Evolutionary conservation across 2,113 vertebrate species (phyloP).

Genomic region (Ceyx margarethae): DNA sequence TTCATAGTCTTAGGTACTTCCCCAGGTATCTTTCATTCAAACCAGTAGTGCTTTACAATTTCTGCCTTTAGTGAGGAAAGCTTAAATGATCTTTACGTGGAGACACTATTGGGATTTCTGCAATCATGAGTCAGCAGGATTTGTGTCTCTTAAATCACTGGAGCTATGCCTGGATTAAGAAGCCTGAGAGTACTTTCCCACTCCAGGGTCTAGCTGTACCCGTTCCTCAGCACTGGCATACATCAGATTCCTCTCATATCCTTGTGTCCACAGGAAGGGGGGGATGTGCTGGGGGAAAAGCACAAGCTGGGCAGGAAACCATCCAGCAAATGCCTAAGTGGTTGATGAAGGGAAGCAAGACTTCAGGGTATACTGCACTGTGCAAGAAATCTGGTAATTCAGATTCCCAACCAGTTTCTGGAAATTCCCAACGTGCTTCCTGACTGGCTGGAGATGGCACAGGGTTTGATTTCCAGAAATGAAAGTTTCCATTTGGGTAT

Average conservation of each 20-base stretch:
- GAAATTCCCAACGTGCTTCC: neutral
- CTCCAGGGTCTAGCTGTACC: neutral
- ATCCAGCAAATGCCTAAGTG: neutral
- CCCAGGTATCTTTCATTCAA: neutral
- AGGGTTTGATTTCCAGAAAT: neutral
- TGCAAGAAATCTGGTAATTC: neutral
- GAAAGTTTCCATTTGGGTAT: neutral
- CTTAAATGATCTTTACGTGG: neutral
- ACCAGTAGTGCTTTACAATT: neutral
- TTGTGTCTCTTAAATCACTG: neutral
- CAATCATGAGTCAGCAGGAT: neutral
- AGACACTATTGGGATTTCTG: neutral
- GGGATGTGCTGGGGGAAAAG: neutral
- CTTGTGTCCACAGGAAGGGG: neutral
- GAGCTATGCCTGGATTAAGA: neutral
- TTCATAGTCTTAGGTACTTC: neutral
- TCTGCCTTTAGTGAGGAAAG: neutral
- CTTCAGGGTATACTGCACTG: neutral
- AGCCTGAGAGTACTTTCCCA: neutral
- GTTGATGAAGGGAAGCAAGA: neutral
- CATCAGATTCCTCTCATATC: neutral
- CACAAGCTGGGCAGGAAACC: neutral
- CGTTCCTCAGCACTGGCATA: neutral
- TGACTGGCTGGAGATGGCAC: neutral
- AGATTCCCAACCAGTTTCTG: neutral